Evolutionary conservation across 1,140 invertebrate genomes (phyloP).

Genomic region (Drosophila mauritiana): DNA sequence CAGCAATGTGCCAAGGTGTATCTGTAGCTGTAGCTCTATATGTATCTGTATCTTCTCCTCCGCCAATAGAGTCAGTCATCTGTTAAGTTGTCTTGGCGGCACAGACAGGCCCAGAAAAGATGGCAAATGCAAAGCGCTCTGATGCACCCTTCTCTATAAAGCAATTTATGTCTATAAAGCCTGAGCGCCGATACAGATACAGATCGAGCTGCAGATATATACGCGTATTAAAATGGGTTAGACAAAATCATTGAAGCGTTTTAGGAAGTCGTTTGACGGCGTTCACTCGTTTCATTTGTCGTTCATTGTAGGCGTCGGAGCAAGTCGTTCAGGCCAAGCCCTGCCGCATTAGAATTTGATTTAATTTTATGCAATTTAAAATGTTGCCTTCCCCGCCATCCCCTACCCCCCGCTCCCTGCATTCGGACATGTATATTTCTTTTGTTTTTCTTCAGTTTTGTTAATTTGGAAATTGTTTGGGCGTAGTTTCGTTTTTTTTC

Average conservation of each 20-base stretch:
- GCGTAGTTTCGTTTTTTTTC: slow-evolving; percentile 49
- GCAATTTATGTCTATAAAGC: background rate
- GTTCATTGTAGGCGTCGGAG: slow-evolving; percentile 66
- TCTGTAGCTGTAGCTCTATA: no score
- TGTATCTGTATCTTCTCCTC: slow-evolving; percentile 5
- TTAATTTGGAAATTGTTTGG: slow-evolving; percentile 77
- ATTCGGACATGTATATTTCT: slow-evolving; percentile 38
- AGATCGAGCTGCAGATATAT: slow-evolving; percentile 9
- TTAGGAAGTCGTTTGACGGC: slow-evolving; percentile 73
- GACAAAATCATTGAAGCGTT: slow-evolving; percentile 79
- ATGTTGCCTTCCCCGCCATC: slow-evolving; percentile 30
- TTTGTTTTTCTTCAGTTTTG: slow-evolving; percentile 54
- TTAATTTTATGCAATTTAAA: slow-evolving; percentile 82
- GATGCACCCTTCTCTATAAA: slow-evolving; percentile 5
- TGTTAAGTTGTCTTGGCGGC: slow-evolving; percentile 61
- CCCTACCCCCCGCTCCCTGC: background rate
- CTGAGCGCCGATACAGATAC: slow-evolving; percentile 8
- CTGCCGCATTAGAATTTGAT: slow-evolving; percentile 78
- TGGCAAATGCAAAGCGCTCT: slow-evolving; percentile 62
- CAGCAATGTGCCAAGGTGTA: slow-evolving; percentile 42
- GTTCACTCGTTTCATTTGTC: slow-evolving; percentile 52
- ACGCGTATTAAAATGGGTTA: slow-evolving; percentile 63
- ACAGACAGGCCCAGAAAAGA: slow-evolving; percentile 43
- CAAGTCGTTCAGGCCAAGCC: slow-evolving; percentile 53
- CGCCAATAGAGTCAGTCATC: slow-evolving; percentile 55